Base-by-base conservation (phyloP, 2,113 vertebrate genomes). In the Jacana jacana region DNA sequence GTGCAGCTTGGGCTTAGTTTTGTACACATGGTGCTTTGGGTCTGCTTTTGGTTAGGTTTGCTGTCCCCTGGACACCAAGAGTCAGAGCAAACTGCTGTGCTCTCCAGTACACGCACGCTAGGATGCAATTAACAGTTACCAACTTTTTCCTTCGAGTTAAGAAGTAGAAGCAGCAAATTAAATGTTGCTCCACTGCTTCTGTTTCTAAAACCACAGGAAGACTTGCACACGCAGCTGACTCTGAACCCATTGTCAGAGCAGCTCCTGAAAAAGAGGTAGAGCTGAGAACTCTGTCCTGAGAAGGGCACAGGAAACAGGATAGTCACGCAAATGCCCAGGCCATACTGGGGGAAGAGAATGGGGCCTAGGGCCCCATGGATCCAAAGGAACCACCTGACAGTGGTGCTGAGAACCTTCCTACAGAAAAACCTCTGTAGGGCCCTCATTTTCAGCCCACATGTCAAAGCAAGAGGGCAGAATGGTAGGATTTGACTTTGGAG, bases 191-290 rank as follows among this genome's bases (percentile, higher is more conserved):
- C 60, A 83, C 61, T 65, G 76, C 73, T 77, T 60, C 57, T 2
- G 1, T 81, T 91, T 81, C 87, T 88, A 72, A 93, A 94, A 88
- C 92, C 84, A 88, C 88, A 90, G 80, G 91, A 96, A 95, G 80
- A 64, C 25, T 88, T 90, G 73, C 81, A 75, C 70, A 72, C 0
- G 4, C 18, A 63, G 27, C 64, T 85, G 88, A 82, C 22, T 52
- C 64, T 46, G n/a, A 92, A 80, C 1, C 1, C 69, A 60, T 91
- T 88, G 81, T 88, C 81, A 51, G 18, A 83, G 42, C 76, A 65
- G 66, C 19, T 79, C 39, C 39, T 5, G 3, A 64, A 52, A 94
- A 93, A n/a, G n/a, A 17, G 35, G 72, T 86, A 89, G 63, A 58
- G 48, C 31, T 2, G 6, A 33, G 20, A 23, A 4, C 27, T 80